Evolutionary conservation across 2,113 vertebrate genomes (phyloP), one percentile per base, ranked within the genome.

Genomic region (Zootoca vivipara): DNA sequence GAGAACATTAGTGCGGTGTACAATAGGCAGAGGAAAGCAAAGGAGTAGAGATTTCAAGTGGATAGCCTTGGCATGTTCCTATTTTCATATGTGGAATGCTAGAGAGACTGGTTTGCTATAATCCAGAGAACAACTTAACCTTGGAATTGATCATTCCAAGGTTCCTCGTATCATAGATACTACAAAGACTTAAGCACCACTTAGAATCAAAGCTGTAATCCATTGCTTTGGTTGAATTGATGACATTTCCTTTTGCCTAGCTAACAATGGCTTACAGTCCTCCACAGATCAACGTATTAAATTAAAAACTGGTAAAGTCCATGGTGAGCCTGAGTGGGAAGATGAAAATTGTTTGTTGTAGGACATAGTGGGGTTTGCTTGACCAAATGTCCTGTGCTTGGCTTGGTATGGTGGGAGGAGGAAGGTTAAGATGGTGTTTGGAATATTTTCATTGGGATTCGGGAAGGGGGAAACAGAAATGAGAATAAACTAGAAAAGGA

Each of bases 221-320:
- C 46, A 85, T 90, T 93, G 77, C 30, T 91, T 95, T 94, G 58
- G 91, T 87, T 90, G 90, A 42, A 87, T 85, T 90, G 86, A 38
- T 6, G 85, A 3, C 86, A 22, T 89, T 95, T 95, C 90, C 77
- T 90, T 24, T 75, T 92, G 85, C 62, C 73, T 86, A 33, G 24
- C 30, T 90, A 91, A 90, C 87, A 93, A 93, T 56, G 26, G 79
- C 87, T 85, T 86, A 22, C 26, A 91, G 74, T 92, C 90, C 87
- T 82, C 78, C 88, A 75, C 18, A 1, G 42, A 87, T 89, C 26
- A 7, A 89, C 42, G 92, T 91, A 87, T 85, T 69, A 85, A 85
- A 93, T 92, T 90, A 94, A 95, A 89, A 91, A n/a, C 56, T 74
- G 35, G n/a, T 78, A 73, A 87, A 88, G 81, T 89, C 73, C 89